Evolutionary conservation across 2,113 vertebrate species (phyloP).

Genomic region (Merops nubicus): DNA sequence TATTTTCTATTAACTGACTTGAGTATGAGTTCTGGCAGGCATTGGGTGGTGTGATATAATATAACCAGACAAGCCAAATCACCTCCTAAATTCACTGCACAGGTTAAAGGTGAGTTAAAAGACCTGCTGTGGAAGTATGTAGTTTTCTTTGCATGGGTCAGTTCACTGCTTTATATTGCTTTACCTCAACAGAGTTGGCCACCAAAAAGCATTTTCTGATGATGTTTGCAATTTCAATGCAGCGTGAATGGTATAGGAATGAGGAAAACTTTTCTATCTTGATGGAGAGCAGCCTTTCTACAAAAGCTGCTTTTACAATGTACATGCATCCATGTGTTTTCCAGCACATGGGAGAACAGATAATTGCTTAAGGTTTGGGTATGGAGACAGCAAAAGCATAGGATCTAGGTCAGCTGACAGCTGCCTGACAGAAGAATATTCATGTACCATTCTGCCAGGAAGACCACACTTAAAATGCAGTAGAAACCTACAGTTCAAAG

Average conservation of each 20-base stretch:
- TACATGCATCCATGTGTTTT: neutral
- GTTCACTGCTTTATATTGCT: neutral
- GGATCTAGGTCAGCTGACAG: neutral
- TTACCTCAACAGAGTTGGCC: neutral
- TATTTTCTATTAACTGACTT: neutral
- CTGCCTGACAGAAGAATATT: neutral
- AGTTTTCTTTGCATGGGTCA: neutral
- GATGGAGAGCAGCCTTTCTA: neutral
- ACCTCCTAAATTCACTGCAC: neutral
- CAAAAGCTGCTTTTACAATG: neutral
- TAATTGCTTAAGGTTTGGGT: neutral
- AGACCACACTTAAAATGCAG: neutral
- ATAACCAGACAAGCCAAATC: neutral
- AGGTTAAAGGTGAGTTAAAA: neutral
- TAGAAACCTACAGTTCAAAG: neutral
- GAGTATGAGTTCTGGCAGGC: neutral
- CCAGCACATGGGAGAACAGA: neutral
- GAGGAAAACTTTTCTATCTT: neutral
- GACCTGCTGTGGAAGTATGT: rapidly evolving
- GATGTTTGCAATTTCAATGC: neutral
- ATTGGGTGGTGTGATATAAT: neutral
- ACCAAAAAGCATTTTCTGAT: neutral
- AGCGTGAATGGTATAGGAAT: neutral
- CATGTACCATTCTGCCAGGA: neutral
- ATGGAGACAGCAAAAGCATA: neutral